A percentile compares a stretch with the other conserved stretches of the same genome.
These are phyloP conservation scores for Tholera decimalis DNA, from an alignment of 2,888 invertebrate species.

Conservation along the genomic window DNA sequence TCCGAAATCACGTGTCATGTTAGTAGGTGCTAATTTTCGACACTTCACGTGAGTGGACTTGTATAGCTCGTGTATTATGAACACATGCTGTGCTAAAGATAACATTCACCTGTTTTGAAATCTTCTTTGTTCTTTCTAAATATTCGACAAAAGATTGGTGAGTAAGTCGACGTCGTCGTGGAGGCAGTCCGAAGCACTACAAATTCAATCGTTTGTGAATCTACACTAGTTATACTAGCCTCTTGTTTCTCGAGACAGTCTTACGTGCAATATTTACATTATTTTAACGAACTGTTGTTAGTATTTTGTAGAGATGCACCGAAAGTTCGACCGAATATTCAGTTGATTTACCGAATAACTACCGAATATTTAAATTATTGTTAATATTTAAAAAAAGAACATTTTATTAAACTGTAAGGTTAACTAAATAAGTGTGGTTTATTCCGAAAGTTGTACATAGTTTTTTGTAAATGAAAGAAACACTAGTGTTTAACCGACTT, in stretches of 20 bases:
- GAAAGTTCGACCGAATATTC: too few relatives aligned
- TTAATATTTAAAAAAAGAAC: too few relatives aligned
- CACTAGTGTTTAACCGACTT: too few relatives aligned
- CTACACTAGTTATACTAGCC: slow-evolving; percentile 64
- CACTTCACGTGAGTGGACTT: slow-evolving; percentile 1
- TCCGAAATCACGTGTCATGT: slow-evolving; percentile 26
- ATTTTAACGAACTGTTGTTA: slow-evolving; percentile 71
- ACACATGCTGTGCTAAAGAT: slow-evolving; percentile 1
- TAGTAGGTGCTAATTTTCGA: slow-evolving; percentile 31
- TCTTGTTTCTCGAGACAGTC: slow-evolving; percentile 59
- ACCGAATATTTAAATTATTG: too few relatives aligned
- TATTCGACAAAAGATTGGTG: slow-evolving; percentile 30
- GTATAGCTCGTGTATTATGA: slow-evolving; percentile 6
- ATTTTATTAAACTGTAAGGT: too few relatives aligned
- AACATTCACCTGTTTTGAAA: slow-evolving; percentile 6
- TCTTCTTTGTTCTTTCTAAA: slow-evolving; percentile 15
- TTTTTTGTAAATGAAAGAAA: too few relatives aligned
- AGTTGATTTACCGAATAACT: too few relatives aligned
- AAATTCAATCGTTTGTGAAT: slow-evolving; percentile 64
- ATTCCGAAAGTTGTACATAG: too few relatives aligned
- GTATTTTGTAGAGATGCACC: too few relatives aligned
- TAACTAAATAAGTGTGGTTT: too few relatives aligned
- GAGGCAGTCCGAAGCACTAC: slow-evolving; percentile 36
- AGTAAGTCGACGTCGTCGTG: slow-evolving; percentile 38
- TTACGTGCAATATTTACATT: slow-evolving; percentile 70